Evolutionary conservation across 1,140 invertebrate genomes (phyloP).

Genomic region (Rhysida immarginata): DNA sequence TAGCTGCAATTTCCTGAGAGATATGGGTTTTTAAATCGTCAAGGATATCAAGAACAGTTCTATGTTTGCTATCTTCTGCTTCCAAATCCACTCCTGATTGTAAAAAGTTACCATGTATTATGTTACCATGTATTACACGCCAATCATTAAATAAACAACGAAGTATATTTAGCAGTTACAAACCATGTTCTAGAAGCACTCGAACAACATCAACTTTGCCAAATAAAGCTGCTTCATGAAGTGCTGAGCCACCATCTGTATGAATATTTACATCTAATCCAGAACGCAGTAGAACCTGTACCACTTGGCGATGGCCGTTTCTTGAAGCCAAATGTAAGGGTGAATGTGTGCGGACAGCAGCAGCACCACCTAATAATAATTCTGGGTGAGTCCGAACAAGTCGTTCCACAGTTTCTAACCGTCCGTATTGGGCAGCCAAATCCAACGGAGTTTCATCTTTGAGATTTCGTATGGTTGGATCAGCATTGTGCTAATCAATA

Average conservation of each 20-base stretch:
- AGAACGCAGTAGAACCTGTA: constrained; percentile 60
- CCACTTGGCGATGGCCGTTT: constrained; percentile 82
- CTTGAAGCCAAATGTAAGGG: constrained; percentile 85
- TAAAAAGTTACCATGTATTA: constrained; percentile 5
- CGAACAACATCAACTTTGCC: constrained; percentile 83
- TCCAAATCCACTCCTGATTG: constrained; percentile 66
- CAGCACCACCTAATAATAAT: constrained; percentile 30
- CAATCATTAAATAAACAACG: background rate
- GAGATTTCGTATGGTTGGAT: constrained; percentile 75
- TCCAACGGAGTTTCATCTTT: constrained; percentile 84
- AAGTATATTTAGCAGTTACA: constrained; percentile 10
- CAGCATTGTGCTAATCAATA: constrained; percentile 66
- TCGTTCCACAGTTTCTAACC: constrained; percentile 73
- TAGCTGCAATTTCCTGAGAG: constrained; percentile 62
- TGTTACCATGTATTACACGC: background rate
- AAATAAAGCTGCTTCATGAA: constrained; percentile 88
- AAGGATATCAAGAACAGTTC: constrained; percentile 74
- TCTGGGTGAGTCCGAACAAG: constrained; percentile 63
- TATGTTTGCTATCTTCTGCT: constrained; percentile 55
- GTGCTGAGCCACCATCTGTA: constrained; percentile 72
- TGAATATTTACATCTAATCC: constrained; percentile 79
- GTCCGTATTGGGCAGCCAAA: constrained; percentile 65
- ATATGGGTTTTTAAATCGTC: constrained; percentile 73
- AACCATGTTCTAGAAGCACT: constrained; percentile 49
- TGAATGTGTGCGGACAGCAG: constrained; percentile 54